Conservation (phyloP, 2,888 invertebrate species). For the Erannis defoliaria region DNA sequence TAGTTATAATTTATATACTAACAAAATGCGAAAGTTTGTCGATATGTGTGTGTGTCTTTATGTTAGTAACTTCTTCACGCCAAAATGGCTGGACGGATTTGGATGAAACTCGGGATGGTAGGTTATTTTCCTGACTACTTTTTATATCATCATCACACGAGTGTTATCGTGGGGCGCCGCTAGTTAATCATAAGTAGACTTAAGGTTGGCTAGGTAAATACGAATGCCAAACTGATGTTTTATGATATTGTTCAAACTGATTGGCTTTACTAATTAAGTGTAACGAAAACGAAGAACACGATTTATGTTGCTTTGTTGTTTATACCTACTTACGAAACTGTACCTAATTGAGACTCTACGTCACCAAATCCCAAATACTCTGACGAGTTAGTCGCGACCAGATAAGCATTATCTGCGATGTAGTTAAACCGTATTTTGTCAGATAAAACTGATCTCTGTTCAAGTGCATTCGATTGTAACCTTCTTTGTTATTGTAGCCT, state of each 20-base stretch:
- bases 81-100: too few relatives aligned
- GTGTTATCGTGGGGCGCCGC: too few relatives aligned
- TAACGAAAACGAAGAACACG: not conserved
- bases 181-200: too few relatives aligned
- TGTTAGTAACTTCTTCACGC: too few relatives aligned
- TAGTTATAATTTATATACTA: too few relatives aligned
- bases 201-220: too few relatives aligned
- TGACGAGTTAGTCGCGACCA: conserved; percentile 40
- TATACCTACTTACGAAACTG: not conserved
- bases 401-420: conserved; percentile 53
- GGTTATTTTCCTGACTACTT: too few relatives aligned
- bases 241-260: not conserved
- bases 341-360: conserved; percentile 10
- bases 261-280: conserved; percentile 3
- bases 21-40: too few relatives aligned
- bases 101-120: too few relatives aligned
- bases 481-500: conserved; percentile 37
- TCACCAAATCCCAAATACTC: conserved; percentile 24
- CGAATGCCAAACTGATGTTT: not conserved
- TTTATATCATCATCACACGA: too few relatives aligned
- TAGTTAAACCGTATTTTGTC: conserved; percentile 38
- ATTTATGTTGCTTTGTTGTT: not conserved
- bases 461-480: conserved; percentile 35
- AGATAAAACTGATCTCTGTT: conserved; percentile 44
- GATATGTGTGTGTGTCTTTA: too few relatives aligned